phyloP scores from a whole-genome alignment of 2,113 vertebrate species.

The Larimichthys polyactis region DNA sequence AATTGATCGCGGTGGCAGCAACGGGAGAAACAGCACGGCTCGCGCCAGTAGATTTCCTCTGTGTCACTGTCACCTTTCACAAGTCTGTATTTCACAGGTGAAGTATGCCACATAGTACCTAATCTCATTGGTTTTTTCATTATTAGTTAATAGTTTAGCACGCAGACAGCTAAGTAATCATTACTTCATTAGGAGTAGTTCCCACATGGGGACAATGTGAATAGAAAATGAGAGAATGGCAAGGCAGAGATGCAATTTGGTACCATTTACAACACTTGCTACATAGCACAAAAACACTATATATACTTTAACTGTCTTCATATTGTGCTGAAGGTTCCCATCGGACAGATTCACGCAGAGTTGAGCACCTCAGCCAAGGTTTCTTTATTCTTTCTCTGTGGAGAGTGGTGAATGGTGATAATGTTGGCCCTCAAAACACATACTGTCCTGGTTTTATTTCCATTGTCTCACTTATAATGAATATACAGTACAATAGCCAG shows the following conservation, averaged over 20 bases:
- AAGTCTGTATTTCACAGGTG: conserved; percentile 48
- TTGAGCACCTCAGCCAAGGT: conserved; percentile 29
- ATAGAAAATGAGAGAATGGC: conserved; percentile 21
- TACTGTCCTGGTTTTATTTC: conserved; percentile 47
- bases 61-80: conserved; percentile 33
- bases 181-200: conserved; percentile 49
- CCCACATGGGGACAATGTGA: conserved; percentile 49
- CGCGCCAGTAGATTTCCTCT: conserved; percentile 39
- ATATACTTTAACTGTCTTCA: conserved; percentile 8
- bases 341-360: conserved; percentile 17
- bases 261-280: conserved; percentile 26
- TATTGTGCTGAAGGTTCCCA: conserved; percentile 44
- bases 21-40: conserved; percentile 34
- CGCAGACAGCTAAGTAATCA: conserved; percentile 49
- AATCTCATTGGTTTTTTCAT: conserved; percentile 51
- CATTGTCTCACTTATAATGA: conserved; percentile 48
- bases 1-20: conserved; percentile 54
- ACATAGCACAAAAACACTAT: not conserved
- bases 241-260: conserved; percentile 10
- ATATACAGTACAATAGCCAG: conserved; percentile 37
- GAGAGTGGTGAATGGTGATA: conserved; percentile 45
- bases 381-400: conserved; percentile 34
- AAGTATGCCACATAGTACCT: conserved; percentile 10
- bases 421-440: conserved; percentile 40
- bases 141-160: conserved; percentile 53